Evolutionary conservation across 2,797 vertebrate species (phyloP).

Genomic region (Chanos chanos): DNA sequence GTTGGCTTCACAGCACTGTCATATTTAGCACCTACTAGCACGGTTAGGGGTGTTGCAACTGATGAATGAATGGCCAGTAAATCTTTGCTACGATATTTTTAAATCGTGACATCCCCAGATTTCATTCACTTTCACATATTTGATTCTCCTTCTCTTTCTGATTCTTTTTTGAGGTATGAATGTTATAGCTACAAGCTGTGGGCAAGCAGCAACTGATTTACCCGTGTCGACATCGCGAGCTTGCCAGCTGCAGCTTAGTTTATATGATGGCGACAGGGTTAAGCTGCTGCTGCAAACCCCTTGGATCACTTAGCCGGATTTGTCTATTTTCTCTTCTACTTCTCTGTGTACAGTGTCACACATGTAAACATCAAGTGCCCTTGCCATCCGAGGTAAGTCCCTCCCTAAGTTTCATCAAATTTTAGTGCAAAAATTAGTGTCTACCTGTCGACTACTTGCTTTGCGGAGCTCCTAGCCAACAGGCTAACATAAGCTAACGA

Average conservation of each 20-base stretch:
- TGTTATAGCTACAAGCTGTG: conserved; percentile 29
- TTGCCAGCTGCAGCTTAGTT: conserved; percentile 35
- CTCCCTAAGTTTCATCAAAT: too few species aligned
- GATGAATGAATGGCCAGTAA: too few species aligned
- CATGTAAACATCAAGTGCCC: conserved; percentile 66
- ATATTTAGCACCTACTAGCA: too few species aligned
- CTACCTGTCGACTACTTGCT: background rate
- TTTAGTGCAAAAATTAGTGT: background rate
- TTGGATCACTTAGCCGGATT: conserved; percentile 44
- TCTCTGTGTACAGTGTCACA: conserved; percentile 51
- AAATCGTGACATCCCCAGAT: too few species aligned
- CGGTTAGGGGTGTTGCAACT: too few species aligned
- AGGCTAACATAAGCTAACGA: background rate
- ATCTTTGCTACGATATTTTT: too few species aligned
- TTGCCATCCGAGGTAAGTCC: conserved; percentile 59
- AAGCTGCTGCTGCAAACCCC: conserved; percentile 51
- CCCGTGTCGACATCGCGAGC: conserved; percentile 33
- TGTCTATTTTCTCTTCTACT: conserved; percentile 49
- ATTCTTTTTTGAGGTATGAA: conserved; percentile 71
- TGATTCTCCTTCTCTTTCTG: too few species aligned
- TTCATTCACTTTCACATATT: too few species aligned
- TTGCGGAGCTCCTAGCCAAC: background rate
- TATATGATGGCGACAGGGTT: conserved; percentile 67
- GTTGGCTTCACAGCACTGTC: too few species aligned
- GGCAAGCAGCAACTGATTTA: conserved; percentile 16